Conservation (phyloP, 1,140 invertebrate genomes). For the Panulirus ornatus region DNA sequence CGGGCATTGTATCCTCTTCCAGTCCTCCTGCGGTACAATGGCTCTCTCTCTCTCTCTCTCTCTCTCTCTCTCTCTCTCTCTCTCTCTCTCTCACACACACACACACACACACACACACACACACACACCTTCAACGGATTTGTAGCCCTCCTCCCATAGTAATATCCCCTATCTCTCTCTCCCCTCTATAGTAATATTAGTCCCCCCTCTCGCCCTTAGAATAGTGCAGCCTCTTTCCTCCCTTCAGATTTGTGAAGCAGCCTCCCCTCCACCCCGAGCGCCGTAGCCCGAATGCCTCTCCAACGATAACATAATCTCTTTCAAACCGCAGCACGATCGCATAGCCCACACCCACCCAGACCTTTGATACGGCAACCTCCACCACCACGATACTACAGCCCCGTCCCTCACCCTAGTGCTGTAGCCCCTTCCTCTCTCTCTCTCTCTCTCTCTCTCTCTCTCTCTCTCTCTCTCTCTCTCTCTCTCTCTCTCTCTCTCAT, state of each 20-base stretch:
- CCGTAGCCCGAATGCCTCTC: too few relatives aligned
- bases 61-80: neutral
- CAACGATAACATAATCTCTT: too few relatives aligned
- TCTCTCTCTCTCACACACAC: neutral
- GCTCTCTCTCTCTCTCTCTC: too few relatives aligned
- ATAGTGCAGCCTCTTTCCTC: too few relatives aligned
- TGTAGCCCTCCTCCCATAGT: too few relatives aligned
- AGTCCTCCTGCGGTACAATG: neutral
- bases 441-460: neutral
- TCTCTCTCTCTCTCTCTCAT: neutral
- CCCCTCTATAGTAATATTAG: too few relatives aligned
- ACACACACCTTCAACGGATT: neutral
- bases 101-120: neutral
- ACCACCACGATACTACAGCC: neutral
- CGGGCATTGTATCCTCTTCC: neutral
- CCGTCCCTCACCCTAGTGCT: neutral
- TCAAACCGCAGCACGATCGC: too few relatives aligned
- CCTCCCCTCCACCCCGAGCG: neutral
- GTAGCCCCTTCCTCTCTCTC: neutral
- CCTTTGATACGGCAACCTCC: too few relatives aligned
- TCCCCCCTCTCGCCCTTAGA: too few relatives aligned
- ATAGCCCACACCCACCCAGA: too few relatives aligned
- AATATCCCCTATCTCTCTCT: too few relatives aligned
- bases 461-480: conserved; percentile 7
- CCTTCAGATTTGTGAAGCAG: too few relatives aligned